Base-by-base conservation (phyloP, 1,140 invertebrate genomes). In the Ptiloglossa arizonensis region DNA sequence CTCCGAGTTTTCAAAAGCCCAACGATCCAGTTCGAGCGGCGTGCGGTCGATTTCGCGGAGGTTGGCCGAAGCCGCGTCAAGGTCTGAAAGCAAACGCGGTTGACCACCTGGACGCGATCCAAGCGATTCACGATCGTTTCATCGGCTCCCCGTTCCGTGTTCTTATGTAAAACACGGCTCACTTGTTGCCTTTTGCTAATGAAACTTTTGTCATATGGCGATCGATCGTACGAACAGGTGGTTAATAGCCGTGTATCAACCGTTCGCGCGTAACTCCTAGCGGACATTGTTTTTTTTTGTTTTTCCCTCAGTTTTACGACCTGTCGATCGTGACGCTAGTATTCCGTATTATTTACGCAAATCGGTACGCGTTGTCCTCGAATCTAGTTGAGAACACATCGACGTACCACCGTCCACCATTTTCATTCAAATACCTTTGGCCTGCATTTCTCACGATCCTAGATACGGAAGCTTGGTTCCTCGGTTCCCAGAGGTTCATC, bases 191-290 rank as follows among this genome's bases (percentile, higher is more conserved):
- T 72, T 82, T 72, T n/a, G 32, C 73, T 69, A 69, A 76, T 60
- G 73, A 76, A 76, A 69, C 73, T 76, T 69, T 69, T 76, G 41
- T 76, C 73, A 38, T 29, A 54, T 38, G 54, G 17, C 9, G 64
- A 76, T 69, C 66, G 73, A 76, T 76, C 57, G 41, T 66, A 59
- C 64, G 64, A 76, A 76, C 73, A 76, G 73, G 73, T 76, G 73
- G 73, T 76, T 76, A 76, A 68, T 35, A 68, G 54, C 44, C 35
- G 46, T n/a, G 1, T 24, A 13, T n/a, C 41, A 22, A n/a, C 22
- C 48, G 64, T 75, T 69, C 38, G 27, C 52, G 46, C 68, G 48
- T n/a, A n/a, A n/a, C n/a, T n/a, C n/a, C n/a, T n/a, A n/a, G n/a
- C n/a, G n/a, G n/a, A n/a, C n/a, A n/a, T n/a, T n/a, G n/a, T n/a